A percentile compares a stretch with the other conserved stretches of the same genome.
phyloP scores from a whole-genome alignment of 2,797 vertebrate species.

The Lagodon rhomboides region DNA sequence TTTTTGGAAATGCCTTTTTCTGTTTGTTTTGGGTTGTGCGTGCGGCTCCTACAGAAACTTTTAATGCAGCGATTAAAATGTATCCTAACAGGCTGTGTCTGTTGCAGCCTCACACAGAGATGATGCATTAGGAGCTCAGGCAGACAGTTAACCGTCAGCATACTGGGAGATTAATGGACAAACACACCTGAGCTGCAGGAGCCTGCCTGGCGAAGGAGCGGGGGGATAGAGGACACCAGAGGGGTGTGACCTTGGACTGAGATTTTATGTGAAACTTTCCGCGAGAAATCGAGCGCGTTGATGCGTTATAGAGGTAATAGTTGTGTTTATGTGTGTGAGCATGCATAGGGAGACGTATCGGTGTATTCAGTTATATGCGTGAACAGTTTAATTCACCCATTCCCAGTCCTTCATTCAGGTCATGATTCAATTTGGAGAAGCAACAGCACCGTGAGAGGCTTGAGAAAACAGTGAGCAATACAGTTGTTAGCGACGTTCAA shows the following conservation, averaged over 20 bases:
- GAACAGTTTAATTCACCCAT: neutral
- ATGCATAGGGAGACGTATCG: neutral
- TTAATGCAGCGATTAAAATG: conserved; percentile 74
- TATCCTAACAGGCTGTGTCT: conserved; percentile 64
- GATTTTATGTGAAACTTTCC: conserved; percentile 25
- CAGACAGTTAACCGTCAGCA: conserved; percentile 65
- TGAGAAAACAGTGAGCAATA: neutral
- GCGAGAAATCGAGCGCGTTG: neutral
- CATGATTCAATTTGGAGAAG: conserved; percentile 1
- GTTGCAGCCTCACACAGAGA: conserved; percentile 63
- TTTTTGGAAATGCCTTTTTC: conserved; percentile 19
- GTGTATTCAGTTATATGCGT: neutral
- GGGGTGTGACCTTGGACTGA: conserved; percentile 50
- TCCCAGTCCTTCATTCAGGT: neutral
- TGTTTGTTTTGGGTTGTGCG: conserved; percentile 55
- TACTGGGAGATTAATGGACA: conserved; percentile 69
- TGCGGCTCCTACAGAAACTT: conserved; percentile 58
- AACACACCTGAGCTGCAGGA: conserved; percentile 53
- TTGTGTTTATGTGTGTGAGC: neutral
- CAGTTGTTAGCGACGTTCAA: neutral
- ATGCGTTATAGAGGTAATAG: neutral
- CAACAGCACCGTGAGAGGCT: neutral
- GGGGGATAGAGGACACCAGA: conserved; percentile 16
- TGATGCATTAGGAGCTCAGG: conserved; percentile 76
- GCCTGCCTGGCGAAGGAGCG: conserved; percentile 18